Conservation (phyloP, 2,888 invertebrate species). For the Drosophila gaucha region DNA sequence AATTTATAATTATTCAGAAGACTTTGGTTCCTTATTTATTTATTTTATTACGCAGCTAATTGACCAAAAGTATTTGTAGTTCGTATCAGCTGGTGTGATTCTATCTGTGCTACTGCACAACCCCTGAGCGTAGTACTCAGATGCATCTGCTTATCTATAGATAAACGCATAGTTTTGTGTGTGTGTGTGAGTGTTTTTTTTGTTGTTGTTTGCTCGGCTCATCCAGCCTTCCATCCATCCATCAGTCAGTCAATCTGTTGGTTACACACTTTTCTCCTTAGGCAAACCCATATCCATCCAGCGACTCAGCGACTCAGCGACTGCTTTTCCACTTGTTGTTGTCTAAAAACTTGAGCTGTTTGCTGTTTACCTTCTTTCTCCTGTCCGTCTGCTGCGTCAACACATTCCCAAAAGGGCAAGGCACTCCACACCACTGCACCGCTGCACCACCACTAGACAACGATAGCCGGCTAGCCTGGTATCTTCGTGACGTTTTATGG, state of each 20-base stretch:
- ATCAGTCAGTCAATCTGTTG: conserved; percentile 70
- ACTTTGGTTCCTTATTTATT: neutral
- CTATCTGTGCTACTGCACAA: conserved; percentile 45
- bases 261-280: conserved; percentile 68
- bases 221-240: conserved; percentile 46
- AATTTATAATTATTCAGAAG: neutral
- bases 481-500: conserved; percentile 37
- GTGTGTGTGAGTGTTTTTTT: conserved; percentile 16
- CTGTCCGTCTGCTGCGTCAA: conserved; percentile 47
- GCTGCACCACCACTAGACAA: conserved; percentile 6
- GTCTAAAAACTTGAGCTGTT: conserved; percentile 60
- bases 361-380: conserved; percentile 65
- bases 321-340: conserved; percentile 71
- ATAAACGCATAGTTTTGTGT: conserved; percentile 33
- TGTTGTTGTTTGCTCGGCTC: conserved; percentile 51
- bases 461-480: conserved; percentile 5
- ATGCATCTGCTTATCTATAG: conserved; percentile 45
- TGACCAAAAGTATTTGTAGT: conserved; percentile 20
- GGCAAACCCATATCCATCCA: conserved; percentile 44
- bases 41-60: conserved; percentile 12
- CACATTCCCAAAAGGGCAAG: conserved; percentile 76
- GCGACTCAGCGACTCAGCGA: conserved; percentile 27
- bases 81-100: conserved; percentile 19
- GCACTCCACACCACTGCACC: conserved; percentile 50
- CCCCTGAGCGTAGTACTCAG: conserved; percentile 13